Conservation (phyloP, 1,140 invertebrate species). For the Mizuhopecten yessoensis region DNA sequence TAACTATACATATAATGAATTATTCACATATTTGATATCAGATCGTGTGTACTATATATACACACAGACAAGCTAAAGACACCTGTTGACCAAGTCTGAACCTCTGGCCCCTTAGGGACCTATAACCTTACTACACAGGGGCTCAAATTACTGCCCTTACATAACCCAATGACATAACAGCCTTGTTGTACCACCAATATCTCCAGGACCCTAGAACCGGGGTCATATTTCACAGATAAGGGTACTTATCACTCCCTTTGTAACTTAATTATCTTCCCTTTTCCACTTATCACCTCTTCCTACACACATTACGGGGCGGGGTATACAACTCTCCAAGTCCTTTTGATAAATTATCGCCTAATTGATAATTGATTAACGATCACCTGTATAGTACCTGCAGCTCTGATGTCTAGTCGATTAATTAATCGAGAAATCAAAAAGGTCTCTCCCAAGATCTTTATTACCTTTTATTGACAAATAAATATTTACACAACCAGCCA, state of each 20-base stretch:
- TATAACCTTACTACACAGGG: background rate
- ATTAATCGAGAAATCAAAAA: slow-evolving; percentile 21
- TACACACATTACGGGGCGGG: background rate
- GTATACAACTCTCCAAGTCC: background rate
- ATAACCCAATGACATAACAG: background rate
- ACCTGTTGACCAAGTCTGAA: background rate
- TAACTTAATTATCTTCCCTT: slow-evolving; percentile 29
- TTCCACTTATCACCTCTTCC: background rate
- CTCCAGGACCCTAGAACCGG: background rate
- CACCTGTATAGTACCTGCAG: background rate
- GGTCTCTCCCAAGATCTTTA: background rate
- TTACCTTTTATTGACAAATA: background rate
- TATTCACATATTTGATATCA: background rate
- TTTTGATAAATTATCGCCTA: slow-evolving; percentile 2
- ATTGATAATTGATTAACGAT: slow-evolving; percentile 6
- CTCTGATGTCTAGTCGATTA: background rate
- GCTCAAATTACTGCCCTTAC: background rate
- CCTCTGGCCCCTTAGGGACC: slow-evolving; percentile 27
- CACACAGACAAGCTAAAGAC: background rate
- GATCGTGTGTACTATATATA: background rate
- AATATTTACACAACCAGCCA: background rate
- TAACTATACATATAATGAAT: background rate
- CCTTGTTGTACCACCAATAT: background rate
- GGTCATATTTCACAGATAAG: slow-evolving; percentile 33
- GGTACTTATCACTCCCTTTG: background rate